These are phyloP conservation scores for Cremastobaeus sp. DNA, from an alignment of 2,888 invertebrate species.

Conservation along the genomic window DNA sequence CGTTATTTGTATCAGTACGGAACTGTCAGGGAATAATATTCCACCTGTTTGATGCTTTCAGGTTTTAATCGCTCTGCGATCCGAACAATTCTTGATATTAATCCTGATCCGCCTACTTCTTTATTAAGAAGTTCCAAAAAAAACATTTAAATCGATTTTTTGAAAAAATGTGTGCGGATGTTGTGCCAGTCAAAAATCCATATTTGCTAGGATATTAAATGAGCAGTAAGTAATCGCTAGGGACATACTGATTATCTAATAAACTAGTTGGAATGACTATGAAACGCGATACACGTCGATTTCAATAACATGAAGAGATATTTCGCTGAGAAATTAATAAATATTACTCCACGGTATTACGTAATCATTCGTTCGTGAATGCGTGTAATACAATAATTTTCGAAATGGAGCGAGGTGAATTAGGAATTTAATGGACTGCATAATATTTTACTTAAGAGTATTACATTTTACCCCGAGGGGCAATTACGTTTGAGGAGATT, in stretches of 20 bases:
- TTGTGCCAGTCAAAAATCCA: too few relatives aligned
- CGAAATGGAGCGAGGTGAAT: constrained; percentile 34
- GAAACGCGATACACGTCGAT: constrained; percentile 20
- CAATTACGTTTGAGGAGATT: constrained; percentile 35
- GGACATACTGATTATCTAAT: constrained; percentile 25
- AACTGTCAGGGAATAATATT: too few relatives aligned
- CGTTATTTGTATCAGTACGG: too few relatives aligned
- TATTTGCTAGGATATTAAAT: too few relatives aligned
- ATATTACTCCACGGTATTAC: constrained; percentile 30
- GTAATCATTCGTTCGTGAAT: constrained; percentile 33
- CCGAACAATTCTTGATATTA: too few relatives aligned
- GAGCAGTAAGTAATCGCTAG: constrained; percentile 9
- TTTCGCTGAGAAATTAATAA: constrained; percentile 29
- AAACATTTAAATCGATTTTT: too few relatives aligned
- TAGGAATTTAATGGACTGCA: constrained; percentile 47
- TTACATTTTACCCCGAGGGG: constrained; percentile 31
- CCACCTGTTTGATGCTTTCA: too few relatives aligned
- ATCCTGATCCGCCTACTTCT: too few relatives aligned
- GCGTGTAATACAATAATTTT: constrained; percentile 32
- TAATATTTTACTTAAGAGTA: constrained; percentile 52
- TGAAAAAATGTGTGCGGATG: too few relatives aligned
- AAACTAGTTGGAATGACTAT: constrained; percentile 28
- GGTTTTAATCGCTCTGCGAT: too few relatives aligned
- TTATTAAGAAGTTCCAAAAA: too few relatives aligned
- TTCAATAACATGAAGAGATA: constrained; percentile 26